Percentiles rank a stretch among this genome's conserved stretches.
Evolutionary conservation across 1,140 invertebrate genomes (phyloP).

Genomic region (Plectrocnemia conspersa): DNA sequence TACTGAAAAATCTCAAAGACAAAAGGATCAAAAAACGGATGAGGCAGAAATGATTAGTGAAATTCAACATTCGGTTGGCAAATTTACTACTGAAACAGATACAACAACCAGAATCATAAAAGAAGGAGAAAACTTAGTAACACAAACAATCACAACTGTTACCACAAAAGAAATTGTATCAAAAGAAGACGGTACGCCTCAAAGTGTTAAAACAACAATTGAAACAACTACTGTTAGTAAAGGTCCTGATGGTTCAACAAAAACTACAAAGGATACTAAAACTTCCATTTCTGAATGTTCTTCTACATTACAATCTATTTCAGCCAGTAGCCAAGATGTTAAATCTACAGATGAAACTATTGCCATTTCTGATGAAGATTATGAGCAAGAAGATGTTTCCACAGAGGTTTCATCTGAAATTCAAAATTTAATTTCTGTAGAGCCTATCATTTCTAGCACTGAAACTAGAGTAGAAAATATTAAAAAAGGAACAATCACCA

Average conservation of each 20-base stretch:
- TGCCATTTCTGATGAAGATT: constrained; percentile 4
- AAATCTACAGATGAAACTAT: constrained; percentile 16
- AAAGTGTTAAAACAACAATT: constrained; percentile 53
- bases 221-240: constrained; percentile 51
- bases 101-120: constrained; percentile 51
- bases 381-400: no score
- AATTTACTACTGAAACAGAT: constrained; percentile 52
- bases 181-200: constrained; percentile 50
- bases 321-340: constrained; percentile 23
- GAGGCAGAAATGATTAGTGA: constrained; percentile 41
- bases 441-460: constrained; percentile 26
- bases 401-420: no score
- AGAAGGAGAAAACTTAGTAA: constrained; percentile 51
- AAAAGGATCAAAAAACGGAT: constrained; percentile 30
- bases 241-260: constrained; percentile 48
- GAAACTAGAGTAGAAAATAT: constrained; percentile 30
- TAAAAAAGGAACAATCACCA: constrained; percentile 24
- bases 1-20: constrained; percentile 47
- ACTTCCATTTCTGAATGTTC: constrained; percentile 51
- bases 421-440: constrained; percentile 19
- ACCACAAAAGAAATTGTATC: constrained; percentile 52
- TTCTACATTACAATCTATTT: constrained; percentile 48
- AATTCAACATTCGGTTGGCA: constrained; percentile 47
- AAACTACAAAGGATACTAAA: constrained; percentile 48
- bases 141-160: constrained; percentile 50